These are phyloP conservation scores for Osmerus eperlanus DNA, from an alignment of 2,113 vertebrate species.

Conservation along the genomic window DNA sequence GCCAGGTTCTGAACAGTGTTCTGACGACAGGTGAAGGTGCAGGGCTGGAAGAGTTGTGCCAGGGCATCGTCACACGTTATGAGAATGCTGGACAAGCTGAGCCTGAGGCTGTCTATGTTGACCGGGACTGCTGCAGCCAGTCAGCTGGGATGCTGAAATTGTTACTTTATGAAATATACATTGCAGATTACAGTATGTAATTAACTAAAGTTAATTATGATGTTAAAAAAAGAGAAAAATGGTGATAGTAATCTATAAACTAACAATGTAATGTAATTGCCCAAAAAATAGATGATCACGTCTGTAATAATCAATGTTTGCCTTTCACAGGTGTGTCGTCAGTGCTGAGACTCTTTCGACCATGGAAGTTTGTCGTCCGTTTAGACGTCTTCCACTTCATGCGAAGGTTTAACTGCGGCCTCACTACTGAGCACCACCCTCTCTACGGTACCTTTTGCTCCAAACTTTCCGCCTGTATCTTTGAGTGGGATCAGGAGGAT, in stretches of 20 bases:
- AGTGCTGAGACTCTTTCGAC: neutral
- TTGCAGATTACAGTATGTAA: too few species aligned
- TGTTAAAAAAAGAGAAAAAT: neutral
- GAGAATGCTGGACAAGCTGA: slow-evolving; percentile 25
- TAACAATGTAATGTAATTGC: too few species aligned
- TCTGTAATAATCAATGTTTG: neutral
- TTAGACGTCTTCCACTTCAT: slow-evolving; percentile 34
- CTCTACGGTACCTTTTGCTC: too few species aligned
- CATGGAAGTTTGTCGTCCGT: slow-evolving; percentile 5
- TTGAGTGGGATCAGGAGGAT: too few species aligned
- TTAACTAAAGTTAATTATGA: neutral
- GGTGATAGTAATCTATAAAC: too few species aligned
- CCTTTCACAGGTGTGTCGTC: neutral
- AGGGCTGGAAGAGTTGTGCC: slow-evolving; percentile 32
- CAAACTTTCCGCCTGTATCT: too few species aligned
- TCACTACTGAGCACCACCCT: too few species aligned
- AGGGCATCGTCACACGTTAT: slow-evolving; percentile 25
- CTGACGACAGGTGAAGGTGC: slow-evolving; percentile 38
- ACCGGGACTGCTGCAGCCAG: slow-evolving; percentile 46
- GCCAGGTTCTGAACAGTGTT: slow-evolving; percentile 39
- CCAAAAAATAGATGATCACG: neutral
- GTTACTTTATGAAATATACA: too few species aligned
- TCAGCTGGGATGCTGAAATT: too few species aligned
- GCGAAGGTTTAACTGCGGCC: too few species aligned
- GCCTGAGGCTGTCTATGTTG: slow-evolving; percentile 10